Base-by-base conservation (phyloP, 2,888 invertebrate genomes). In the Cerceris rybyensis region DNA sequence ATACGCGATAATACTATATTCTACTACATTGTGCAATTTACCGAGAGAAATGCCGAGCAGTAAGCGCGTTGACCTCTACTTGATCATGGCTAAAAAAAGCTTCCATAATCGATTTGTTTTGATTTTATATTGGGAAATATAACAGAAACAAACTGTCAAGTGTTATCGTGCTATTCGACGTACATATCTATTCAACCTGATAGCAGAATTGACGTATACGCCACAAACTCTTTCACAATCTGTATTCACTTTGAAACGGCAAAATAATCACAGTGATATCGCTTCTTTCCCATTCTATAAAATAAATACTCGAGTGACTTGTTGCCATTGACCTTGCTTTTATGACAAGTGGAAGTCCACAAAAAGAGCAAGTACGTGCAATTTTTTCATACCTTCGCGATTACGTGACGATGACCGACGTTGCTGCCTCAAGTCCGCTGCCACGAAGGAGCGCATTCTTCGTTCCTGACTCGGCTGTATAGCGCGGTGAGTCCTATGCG, bases 151-250 rank as follows among this genome's bases (percentile, higher is more conserved):
- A 64, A 13, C 7, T 52, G 8, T 68, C n/a, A 43, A 43, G 49
- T 70, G 16, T 50, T 55, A 64, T 50, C n/a, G 16, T 49, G 17
- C 68, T 6, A 14, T 9, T 58, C 28, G 55, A n/a, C 43, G n/a
- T 46, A 42, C 16, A 14, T n/a, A n/a, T 11, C 39, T 41, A 39
- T 28, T 65, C 14, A 65, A 60, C 43, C 61, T 42, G 28, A 54
- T 59, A 55, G 46, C 11, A 7, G 14, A 28, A 55, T 50, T 49
- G 49, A 11, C 28, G 50, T 28, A 14, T 14, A 41, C 17, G n/a
- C 7, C 4, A 16, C n/a, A 55, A 67, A 13, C 41, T 46, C 50
- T n/a, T 39, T 55, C 55, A 39, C 46, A 64, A 46, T 55, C 50
- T 50, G 13, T 9, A n/a, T n/a, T 50, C n/a, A 11, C 6, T 50